A percentile compares a stretch with the other conserved stretches of the same genome.
Conservation (phyloP, 2,797 vertebrate species). For the Acropternis orthonyx region DNA sequence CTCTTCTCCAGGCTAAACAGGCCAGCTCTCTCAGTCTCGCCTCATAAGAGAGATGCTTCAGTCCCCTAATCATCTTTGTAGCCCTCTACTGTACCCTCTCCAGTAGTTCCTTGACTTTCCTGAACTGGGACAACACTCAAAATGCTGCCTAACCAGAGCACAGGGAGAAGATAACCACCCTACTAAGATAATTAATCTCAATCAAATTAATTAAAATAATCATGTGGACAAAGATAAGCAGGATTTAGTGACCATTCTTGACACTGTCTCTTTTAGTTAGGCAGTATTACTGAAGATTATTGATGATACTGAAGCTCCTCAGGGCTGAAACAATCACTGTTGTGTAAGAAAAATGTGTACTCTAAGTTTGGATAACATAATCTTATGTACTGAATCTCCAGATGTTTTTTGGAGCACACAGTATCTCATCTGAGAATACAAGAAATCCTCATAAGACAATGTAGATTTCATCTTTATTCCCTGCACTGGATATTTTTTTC, state of each 20-base stretch:
- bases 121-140: neutral
- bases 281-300: slow-evolving; percentile 22
- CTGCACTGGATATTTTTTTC: rapidly evolving
- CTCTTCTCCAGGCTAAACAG: neutral
- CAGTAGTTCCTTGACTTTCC: neutral
- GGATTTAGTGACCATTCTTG: slow-evolving; percentile 31
- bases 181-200: slow-evolving; percentile 40
- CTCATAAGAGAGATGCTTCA: neutral
- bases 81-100: neutral
- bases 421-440: neutral
- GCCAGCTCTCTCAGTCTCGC: neutral
- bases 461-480: neutral
- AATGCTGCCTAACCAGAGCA: neutral
- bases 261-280: slow-evolving; percentile 43
- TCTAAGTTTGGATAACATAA: neutral
- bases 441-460: neutral
- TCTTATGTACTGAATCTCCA: neutral
- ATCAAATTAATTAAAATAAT: slow-evolving; percentile 57
- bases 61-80: neutral
- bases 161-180: neutral
- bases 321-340: neutral
- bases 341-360: neutral
- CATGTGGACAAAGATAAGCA: slow-evolving; percentile 36
- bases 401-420: neutral
- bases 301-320: neutral